phyloP scores from a whole-genome alignment of 2,797 vertebrate genomes.

The Sebastes minor region DNA sequence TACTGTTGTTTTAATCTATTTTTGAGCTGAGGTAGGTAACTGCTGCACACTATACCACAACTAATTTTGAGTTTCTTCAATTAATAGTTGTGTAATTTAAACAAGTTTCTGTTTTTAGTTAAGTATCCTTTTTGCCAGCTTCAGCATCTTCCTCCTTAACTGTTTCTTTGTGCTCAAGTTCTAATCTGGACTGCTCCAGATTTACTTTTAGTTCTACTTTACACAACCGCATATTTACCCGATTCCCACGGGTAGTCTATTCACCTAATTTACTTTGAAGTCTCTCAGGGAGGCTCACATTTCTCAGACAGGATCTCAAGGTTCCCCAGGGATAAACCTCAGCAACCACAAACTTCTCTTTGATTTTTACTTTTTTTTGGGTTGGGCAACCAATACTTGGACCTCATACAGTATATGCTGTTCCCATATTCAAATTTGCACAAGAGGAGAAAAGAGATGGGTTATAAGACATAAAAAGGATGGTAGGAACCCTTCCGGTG shows the following conservation, averaged over 20 bases:
- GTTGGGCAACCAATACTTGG: slow-evolving; percentile 24
- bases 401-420: slow-evolving; percentile 3
- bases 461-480: neutral
- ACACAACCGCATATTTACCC: slow-evolving; percentile 58
- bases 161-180: slow-evolving; percentile 46
- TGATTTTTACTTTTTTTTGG: slow-evolving; percentile 37
- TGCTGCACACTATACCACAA: neutral
- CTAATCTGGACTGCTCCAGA: slow-evolving; percentile 67
- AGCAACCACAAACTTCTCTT: slow-evolving; percentile 55
- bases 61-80: neutral
- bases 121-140: neutral
- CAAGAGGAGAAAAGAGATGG: neutral
- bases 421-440: neutral
- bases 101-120: neutral
- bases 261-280: slow-evolving; percentile 72
- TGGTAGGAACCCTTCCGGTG: neutral
- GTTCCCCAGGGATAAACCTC: slow-evolving; percentile 53
- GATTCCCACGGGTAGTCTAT: slow-evolving; percentile 66
- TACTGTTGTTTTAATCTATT: neutral
- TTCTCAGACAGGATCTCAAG: slow-evolving; percentile 58
- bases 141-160: slow-evolving; percentile 9
- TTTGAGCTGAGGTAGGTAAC: neutral
- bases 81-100: slow-evolving; percentile 7
- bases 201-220: slow-evolving; percentile 72
- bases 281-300: slow-evolving; percentile 64